Evolutionary conservation across 2,797 vertebrate genomes (phyloP), one percentile per base, ranked within the genome.

Genomic region (Danio kyathit): DNA sequence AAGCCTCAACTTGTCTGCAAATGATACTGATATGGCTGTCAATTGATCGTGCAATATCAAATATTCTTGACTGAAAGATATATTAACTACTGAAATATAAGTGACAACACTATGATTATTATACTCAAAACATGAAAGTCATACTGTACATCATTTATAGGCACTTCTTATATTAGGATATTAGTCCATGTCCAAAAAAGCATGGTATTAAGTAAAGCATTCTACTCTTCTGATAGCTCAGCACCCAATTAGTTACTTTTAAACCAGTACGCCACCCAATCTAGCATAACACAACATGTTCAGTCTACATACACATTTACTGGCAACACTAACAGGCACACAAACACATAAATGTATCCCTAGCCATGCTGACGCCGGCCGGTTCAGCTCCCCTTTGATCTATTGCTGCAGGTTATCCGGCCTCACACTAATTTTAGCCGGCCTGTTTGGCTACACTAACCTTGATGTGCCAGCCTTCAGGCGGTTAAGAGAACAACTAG

Each of bases 401-500:
- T 86, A 59, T 64, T 85, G 87, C 83, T 79, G 64, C 88, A 92
- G 87, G 90, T 93, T 90, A 90, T 92, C 87, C 82, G 78, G 87
- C 79, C 77, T 88, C 76, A 76, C 7, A n/a, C 90, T 93, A 91
- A 92, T 91, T 92, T 91, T 91, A 93, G 90, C 82, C 79, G 79
- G 74, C 81, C 86, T 73, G 87, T 87, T 88, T 85, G 87, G 85
- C 87, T 4, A 48, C 1, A 57, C 81, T 80, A 80, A 79, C 88
- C 91, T 90, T 91, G 89, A 91, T 92, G 85, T 73, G 54, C 57
- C 56, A 29, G 76, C 49, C 69, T 41, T 70, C 17, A 1, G 3
- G 49, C 49, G 41, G 43, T 52, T 60, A 65, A 46, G 51, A 49
- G 57, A 63, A 64, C 29, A 66, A 49, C 48, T 46, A 60, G 12